Evolutionary conservation across 2,113 vertebrate genomes (phyloP).

Genomic region (Bungarus multicinctus): DNA sequence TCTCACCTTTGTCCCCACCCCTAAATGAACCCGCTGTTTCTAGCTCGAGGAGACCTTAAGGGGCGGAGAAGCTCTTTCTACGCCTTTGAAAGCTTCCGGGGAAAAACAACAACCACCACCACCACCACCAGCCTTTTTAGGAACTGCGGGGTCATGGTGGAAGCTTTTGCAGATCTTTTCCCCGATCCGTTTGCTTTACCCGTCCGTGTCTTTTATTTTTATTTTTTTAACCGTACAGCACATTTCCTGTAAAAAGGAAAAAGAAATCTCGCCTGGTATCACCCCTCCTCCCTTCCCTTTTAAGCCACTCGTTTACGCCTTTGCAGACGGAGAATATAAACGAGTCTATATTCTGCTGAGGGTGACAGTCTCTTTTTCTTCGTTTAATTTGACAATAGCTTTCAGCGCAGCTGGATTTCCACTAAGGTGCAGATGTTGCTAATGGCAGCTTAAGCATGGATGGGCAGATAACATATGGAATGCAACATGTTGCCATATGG

Average conservation of each 20-base stretch:
- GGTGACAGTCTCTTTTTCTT: background rate
- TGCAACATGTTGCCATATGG: conserved; percentile 72
- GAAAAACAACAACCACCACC: too few relatives aligned
- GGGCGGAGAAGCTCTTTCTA: background rate
- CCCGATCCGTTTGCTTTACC: background rate
- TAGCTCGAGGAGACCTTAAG: background rate
- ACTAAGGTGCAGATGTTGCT: conserved; percentile 71
- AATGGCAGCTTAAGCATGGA: conserved; percentile 70
- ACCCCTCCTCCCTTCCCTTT: too few relatives aligned
- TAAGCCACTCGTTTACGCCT: background rate
- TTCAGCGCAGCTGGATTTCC: conserved; percentile 68
- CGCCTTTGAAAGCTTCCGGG: background rate
- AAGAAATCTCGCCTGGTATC: conserved; percentile 1
- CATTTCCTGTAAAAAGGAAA: conserved; percentile 34
- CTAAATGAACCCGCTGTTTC: background rate
- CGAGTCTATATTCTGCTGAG: background rate
- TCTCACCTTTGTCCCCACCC: background rate
- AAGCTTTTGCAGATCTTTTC: background rate
- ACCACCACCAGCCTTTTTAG: background rate
- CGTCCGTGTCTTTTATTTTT: background rate
- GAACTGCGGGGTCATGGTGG: background rate
- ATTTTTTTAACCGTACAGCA: background rate
- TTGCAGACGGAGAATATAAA: background rate
- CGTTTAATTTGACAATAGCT: conserved; percentile 32
- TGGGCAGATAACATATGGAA: conserved; percentile 73